Conservation (phyloP, 2,797 vertebrate species). For the Coregonus suidteri region DNA sequence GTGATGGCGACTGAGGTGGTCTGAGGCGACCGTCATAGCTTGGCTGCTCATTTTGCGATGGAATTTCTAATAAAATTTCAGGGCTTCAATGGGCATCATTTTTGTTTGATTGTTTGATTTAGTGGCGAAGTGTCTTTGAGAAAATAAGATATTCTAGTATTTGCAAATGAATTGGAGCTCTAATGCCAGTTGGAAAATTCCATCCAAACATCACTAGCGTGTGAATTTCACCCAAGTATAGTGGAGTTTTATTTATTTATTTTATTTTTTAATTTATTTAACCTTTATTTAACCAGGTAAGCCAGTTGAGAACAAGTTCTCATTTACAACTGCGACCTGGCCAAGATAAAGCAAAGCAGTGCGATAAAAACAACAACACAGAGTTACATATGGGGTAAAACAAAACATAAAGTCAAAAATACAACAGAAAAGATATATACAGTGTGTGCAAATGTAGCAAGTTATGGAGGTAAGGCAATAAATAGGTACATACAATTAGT, state of each 20-base stretch:
- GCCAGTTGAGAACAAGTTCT: no score
- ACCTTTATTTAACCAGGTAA: no score
- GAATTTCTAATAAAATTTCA: constrained; percentile 58
- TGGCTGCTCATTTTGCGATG: constrained; percentile 45
- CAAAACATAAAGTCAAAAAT: no score
- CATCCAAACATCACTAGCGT: constrained; percentile 57
- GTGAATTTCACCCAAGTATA: constrained; percentile 29
- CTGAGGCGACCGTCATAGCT: background rate
- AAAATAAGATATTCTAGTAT: constrained; percentile 37
- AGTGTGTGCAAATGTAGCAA: no score
- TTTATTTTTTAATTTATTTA: no score
- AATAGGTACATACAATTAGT: no score
- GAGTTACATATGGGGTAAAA: no score
- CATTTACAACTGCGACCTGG: no score
- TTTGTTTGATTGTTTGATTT: constrained; percentile 48
- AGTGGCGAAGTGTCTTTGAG: constrained; percentile 14
- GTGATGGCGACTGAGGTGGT: background rate
- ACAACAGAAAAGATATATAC: no score
- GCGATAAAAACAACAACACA: no score
- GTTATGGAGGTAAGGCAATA: no score
- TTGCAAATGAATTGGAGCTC: constrained; percentile 54
- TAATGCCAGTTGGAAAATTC: constrained; percentile 44
- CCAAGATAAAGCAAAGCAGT: no score
- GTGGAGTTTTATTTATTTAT: background rate
- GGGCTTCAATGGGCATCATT: constrained; percentile 37